phyloP scores from a whole-genome alignment of 2,888 invertebrate genomes.

The Paralinhomoeus sp. region DNA sequence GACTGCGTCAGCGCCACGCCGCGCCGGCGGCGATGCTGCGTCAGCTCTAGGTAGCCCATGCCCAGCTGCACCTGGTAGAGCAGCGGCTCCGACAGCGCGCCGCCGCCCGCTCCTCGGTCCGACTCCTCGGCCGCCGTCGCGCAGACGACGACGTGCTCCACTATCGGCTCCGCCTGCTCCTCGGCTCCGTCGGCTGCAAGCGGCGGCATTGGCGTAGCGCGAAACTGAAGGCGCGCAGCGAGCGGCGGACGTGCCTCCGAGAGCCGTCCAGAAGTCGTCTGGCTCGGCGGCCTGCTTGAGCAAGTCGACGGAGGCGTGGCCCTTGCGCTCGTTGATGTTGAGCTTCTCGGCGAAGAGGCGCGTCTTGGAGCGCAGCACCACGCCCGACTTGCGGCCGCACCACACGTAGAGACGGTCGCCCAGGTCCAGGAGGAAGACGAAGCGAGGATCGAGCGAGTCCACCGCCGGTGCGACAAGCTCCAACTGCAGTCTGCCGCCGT shows the following conservation, averaged over 20 bases:
- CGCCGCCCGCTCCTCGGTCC: too few relatives aligned
- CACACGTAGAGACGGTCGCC: constrained; percentile 63
- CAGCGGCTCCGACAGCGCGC: too few relatives aligned
- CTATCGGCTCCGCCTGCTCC: constrained; percentile 10
- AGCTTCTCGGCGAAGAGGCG: constrained; percentile 87
- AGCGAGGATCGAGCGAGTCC: constrained; percentile 61
- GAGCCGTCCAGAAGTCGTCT: constrained; percentile 53
- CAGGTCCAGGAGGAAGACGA: constrained; percentile 69
- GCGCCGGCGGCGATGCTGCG: constrained; percentile 41
- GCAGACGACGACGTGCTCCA: constrained; percentile 38
- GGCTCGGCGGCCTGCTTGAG: constrained; percentile 60
- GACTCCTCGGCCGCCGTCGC: too few relatives aligned
- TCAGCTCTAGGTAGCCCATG: constrained; percentile 91
- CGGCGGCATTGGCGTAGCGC: constrained; percentile 33
- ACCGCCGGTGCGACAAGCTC: constrained; percentile 25
- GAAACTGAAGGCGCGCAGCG: too few relatives aligned
- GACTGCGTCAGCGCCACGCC: constrained; percentile 41
- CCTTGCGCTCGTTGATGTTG: constrained; percentile 90
- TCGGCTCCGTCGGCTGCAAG: constrained; percentile 26
- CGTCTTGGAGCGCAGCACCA: constrained; percentile 27
- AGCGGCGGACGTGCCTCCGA: constrained; percentile 26
- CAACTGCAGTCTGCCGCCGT: constrained; percentile 32
- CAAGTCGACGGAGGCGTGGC: constrained; percentile 64
- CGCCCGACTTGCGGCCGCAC: constrained; percentile 45
- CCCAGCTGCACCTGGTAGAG: constrained; percentile 48